phyloP scores from a whole-genome alignment of 2,113 vertebrate species.

The Anolis carolinensis region DNA sequence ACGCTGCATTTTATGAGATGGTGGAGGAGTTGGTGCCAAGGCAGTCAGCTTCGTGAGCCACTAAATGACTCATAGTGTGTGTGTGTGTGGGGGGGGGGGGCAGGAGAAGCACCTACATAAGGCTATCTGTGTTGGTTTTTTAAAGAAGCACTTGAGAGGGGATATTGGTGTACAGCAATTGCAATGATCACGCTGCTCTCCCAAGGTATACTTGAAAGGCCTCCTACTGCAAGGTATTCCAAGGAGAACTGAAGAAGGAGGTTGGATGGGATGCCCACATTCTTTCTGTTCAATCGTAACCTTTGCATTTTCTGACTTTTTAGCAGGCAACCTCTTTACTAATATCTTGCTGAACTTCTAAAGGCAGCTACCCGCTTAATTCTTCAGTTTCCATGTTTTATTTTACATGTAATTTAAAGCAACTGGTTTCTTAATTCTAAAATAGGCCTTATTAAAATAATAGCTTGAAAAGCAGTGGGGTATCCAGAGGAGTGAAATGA shows the following conservation, averaged over 20 bases:
- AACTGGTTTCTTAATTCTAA: conserved; percentile 86
- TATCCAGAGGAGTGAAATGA: conserved; percentile 69
- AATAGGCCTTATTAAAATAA: conserved; percentile 87
- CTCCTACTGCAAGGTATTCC: neutral
- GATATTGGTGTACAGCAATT: fast-evolving
- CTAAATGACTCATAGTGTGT: conserved; percentile 27
- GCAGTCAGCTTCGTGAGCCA: conserved; percentile 7
- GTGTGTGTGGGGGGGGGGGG: neutral
- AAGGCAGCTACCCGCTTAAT: conserved; percentile 75
- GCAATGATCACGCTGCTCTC: neutral
- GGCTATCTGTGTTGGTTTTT: neutral
- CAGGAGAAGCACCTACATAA: neutral
- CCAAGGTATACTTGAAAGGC: fast-evolving
- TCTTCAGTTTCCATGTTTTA: conserved; percentile 84
- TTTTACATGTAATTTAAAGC: conserved; percentile 86
- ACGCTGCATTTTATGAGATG: conserved; percentile 28
- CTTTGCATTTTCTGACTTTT: conserved; percentile 55
- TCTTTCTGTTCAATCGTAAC: conserved; percentile 16
- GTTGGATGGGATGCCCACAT: conserved; percentile 25
- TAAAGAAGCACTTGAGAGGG: neutral
- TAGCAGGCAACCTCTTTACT: conserved; percentile 67
- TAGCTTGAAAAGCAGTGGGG: conserved; percentile 81
- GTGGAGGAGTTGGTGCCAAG: conserved; percentile 36
- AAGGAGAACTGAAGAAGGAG: conserved; percentile 12
- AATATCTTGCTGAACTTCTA: conserved; percentile 70